A percentile compares a stretch with the other conserved stretches of the same genome.
These are phyloP conservation scores for Pseudochirops cupreus DNA, from an alignment of 2,797 vertebrate species.

Conservation along the genomic window DNA sequence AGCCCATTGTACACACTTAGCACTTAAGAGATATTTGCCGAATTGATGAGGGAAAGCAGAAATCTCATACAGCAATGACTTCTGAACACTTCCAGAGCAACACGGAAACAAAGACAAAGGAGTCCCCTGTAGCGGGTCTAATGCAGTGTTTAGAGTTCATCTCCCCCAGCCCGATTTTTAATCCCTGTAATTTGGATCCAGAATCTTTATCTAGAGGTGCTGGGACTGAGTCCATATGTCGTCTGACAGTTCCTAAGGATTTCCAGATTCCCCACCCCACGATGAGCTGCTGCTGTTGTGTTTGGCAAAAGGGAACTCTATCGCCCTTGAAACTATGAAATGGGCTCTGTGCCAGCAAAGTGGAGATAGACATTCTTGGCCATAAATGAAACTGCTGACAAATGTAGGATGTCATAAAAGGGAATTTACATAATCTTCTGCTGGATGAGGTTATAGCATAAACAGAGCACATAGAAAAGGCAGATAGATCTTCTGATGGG, in stretches of 20 bases:
- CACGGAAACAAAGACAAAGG: constrained; percentile 1
- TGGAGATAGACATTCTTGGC: constrained; percentile 31
- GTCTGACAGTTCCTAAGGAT: not conserved
- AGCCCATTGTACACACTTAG: not conserved
- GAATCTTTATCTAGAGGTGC: not conserved
- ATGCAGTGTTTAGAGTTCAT: not conserved
- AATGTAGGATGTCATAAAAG: constrained; percentile 21
- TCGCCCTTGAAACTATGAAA: constrained; percentile 67
- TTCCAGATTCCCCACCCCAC: not conserved
- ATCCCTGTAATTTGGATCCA: fast-evolving
- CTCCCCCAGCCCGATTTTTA: not conserved
- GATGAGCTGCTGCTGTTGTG: constrained; percentile 40
- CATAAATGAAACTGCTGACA: constrained; percentile 49
- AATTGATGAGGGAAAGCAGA: not conserved
- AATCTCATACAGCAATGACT: not conserved
- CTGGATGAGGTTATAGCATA: constrained; percentile 12
- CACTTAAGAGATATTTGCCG: not conserved
- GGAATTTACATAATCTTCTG: constrained; percentile 5
- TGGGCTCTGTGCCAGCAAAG: not conserved
- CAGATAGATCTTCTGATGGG: constrained; percentile 55
- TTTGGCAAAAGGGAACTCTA: not conserved
- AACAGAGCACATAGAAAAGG: not conserved
- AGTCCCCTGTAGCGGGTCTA: not conserved
- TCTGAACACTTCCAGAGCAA: not conserved
- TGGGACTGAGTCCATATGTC: not conserved